These are phyloP conservation scores for Halcyon malimbica DNA, from an alignment of 2,113 vertebrate species.

Conservation along the genomic window DNA sequence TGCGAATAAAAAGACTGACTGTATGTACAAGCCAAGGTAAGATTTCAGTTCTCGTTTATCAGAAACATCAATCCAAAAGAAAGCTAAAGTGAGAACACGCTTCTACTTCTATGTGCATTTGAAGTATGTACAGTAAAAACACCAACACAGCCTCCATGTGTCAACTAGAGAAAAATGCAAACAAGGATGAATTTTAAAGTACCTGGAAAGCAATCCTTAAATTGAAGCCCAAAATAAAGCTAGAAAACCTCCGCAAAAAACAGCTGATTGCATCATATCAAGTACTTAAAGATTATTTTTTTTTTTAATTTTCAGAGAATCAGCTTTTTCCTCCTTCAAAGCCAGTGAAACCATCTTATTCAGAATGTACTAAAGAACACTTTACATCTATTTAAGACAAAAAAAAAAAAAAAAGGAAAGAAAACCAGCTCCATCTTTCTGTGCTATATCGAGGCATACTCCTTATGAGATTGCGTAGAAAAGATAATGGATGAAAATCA, in stretches of 20 bases:
- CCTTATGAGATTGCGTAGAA: conserved; percentile 38
- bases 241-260: conserved; percentile 38
- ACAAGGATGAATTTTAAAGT: conserved; percentile 53
- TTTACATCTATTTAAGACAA: conserved; percentile 45
- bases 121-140: conserved; percentile 79
- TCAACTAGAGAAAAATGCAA: conserved; percentile 69
- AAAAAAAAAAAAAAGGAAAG: conserved; percentile 55
- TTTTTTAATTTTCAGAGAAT: conserved; percentile 45
- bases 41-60: conserved; percentile 74
- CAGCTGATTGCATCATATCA: conserved; percentile 71
- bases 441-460: conserved; percentile 66
- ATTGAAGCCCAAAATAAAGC: conserved; percentile 60
- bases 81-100: conserved; percentile 75
- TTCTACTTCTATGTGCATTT: conserved; percentile 75
- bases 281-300: conserved; percentile 50
- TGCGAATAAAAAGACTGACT: conserved; percentile 76
- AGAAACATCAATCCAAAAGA: conserved; percentile 77
- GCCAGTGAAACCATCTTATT: conserved; percentile 41
- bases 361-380: conserved; percentile 58
- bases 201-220: conserved; percentile 66
- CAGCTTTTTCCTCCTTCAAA: conserved; percentile 49
- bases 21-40: conserved; percentile 79
- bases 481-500: conserved; percentile 47
- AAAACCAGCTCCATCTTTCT: conserved; percentile 64
- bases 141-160: conserved; percentile 72